Evolutionary conservation across 2,113 vertebrate genomes (phyloP), one percentile per base, ranked within the genome.

Genomic region (Cottus gobio): DNA sequence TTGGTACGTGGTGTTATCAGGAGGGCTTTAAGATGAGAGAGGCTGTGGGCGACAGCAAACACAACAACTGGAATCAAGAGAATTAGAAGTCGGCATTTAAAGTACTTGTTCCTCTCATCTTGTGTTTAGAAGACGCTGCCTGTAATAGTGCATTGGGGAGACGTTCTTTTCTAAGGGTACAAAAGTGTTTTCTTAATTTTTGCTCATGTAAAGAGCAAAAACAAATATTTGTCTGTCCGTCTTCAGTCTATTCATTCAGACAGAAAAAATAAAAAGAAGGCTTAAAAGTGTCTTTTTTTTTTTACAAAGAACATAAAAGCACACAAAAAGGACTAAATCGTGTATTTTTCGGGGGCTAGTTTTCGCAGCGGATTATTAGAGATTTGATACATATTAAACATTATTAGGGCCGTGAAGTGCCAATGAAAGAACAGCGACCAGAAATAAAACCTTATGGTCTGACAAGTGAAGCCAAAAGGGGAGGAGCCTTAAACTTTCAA

Each of bases 21-120:
- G 39, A 75, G 37, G 66, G 54, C 42, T 85, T 73, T 68, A n/a
- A 42, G 62, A 80, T 74, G 83, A 73, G 12, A 18, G 70, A 79
- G 54, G 65, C 71, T 79, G 74, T 31, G 39, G 54, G 26, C 22
- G 50, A 54, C 15, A 42, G 56, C n/a, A 71, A 86, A 71, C 57
- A 58, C 71, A 73, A 58, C 64, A 79, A 63, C 74, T 60, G 71
- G 56, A 85, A 75, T 68, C 39, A 34, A 22, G 58, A 73, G 8
- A 54, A 77, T 66, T 36, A 80, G 34, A 36, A 57, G 28, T 28
- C 34, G 28, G 62, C n/a, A n/a, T 62, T 71, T 75, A 7, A 58
- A 42, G 16, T 18, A 56, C 3, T 62, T 30, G 36, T n/a, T 62
- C 46, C 54, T 57, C 15, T 69, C 15, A 58, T 63, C 24, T 11